Evolutionary conservation across 1,140 invertebrate species (phyloP), one percentile per base, ranked within the genome.

Genomic region (Tenebrio molitor): DNA sequence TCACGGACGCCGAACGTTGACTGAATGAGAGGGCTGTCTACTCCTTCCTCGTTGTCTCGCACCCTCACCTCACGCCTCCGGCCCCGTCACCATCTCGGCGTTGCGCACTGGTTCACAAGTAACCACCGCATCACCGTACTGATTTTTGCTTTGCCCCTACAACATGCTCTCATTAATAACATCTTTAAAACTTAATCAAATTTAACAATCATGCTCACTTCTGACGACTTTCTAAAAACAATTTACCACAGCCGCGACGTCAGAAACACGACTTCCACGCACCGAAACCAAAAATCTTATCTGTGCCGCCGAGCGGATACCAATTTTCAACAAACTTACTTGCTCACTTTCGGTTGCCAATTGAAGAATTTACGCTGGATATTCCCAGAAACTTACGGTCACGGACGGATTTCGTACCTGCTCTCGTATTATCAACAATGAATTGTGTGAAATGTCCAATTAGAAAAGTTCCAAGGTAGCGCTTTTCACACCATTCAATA

Each of bases 51-150:
- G 53, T 34, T 33, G 64, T 64, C 71, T 62, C 69, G 71, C 74
- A 71, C 75, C 73, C 72, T 42, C 69, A 71, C 62, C 44, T 74
- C 69, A 34, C 65, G 21, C 65, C 69, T 74, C 77, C 34, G 39
- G 33, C 67, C 71, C 36, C 73, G 58, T 70, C 68, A 58, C 71
- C 75, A 65, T 71, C 67, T 66, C 36, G 70, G 53, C 77, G 80
- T 81, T 80, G 80, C 81, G 81, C 81, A 82, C 78, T 81, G 79
- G 77, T 79, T 80, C 78, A 77, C 72, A 80, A 80, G 79, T 79
- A 80, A 81, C 79, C 79, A 78, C 81, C 78, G 80, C 80, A 81
- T 79, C 78, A 79, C 73, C 76, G 78, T 82, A 80, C 81, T 82
- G 81, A 82, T 82, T 82, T 82, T 81, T 81, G 78, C 69, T 72